Base-by-base conservation (phyloP, 2,888 invertebrate species). In the Drosophila greeni region DNA sequence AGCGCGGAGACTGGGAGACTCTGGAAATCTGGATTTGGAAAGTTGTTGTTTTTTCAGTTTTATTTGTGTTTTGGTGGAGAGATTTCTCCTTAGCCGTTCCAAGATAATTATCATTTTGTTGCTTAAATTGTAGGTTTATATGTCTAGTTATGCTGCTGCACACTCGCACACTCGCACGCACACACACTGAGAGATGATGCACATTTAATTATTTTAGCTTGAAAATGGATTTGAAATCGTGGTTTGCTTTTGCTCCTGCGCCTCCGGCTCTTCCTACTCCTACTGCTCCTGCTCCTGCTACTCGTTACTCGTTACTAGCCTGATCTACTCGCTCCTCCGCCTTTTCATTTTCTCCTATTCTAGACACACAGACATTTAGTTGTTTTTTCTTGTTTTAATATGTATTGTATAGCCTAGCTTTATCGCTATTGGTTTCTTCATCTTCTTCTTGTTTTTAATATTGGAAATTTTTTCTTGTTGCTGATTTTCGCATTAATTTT, bases 351-450 rank as follows among this genome's bases (percentile, higher is more conserved):
- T 40, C 40, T 36, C 66, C 66, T 33, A 45, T 23, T 23, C 61
- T 61, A 61, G 61, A 64, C 61, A 64, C 62, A 61, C 61, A 61
- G 66, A 61, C 65, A 61, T 61, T 61, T 64, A 64, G 66, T 54
- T 39, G 45, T 37, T 58, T 43, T 59, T n/a, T 24, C 11, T 24
- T 42, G 6, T 29, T 45, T 29, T 9, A 24, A 59, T 34, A 51
- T 52, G 53, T 56, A 55, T 54, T 55, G 20, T 56, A 56, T 56
- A 58, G 45, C 61, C 58, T 62, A 66, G 66, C 61, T 52, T 66
- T 61, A 52, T 43, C 42, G 40, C 66, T 51, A 62, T 60, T 43
- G 24, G 45, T 24, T 62, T n/a, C n/a, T n/a, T n/a, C n/a, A n/a
- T 62, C 24, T 43, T 16, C 16, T 16, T 26, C n/a, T 16, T 16